Evolutionary conservation across 2,797 vertebrate species (phyloP), one percentile per base, ranked within the genome.

Genomic region (Catostomus latipinnis): DNA sequence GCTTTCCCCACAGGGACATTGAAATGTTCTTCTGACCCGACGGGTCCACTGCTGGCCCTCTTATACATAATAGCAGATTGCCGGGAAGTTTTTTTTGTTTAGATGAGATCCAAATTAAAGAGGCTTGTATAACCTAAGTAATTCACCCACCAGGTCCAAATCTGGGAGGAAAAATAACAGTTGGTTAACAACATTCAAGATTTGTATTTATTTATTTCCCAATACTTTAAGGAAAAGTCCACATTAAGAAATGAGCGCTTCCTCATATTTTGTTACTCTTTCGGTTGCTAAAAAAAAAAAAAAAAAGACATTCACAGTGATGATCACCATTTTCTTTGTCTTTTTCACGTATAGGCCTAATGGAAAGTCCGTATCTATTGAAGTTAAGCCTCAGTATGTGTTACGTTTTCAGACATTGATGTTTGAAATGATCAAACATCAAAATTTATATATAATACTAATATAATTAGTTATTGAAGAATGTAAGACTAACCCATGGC

Each of bases 11-110:
- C 45, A 60, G 62, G 56, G n/a, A 71, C 43, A 18, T 57, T 11
- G 43, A 76, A 63, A 60, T 50, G 18, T 52, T 67, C 71, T 43
- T 80, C 80, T 5, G 74, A n/a, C 50, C 63, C 82, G 81, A 75
- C 46, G 14, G 52, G 54, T 9, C 52, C 62, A 14, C 50, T 73
- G 71, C 10, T 14, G 52, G 61, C 50, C 82, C 78, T 78, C 49
- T 85, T 86, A 56, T 85, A 67, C 92, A 93, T 92, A 53, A 82
- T 83, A 73, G 52, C 5, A 50, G 53, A 50, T 45, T 14, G 22
- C 62, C 22, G 52, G 54, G 34, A 70, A 74, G 16, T 52, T 62
- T 43, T 62, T 34, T 71, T 71, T 1, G 73, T 84, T 86, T 65
- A 76, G 81, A 89, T 82, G 69, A 89, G 86, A 88, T 81, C 2